Evolutionary conservation across 2,113 vertebrate species (phyloP).

Genomic region (Tylochromis polylepis): DNA sequence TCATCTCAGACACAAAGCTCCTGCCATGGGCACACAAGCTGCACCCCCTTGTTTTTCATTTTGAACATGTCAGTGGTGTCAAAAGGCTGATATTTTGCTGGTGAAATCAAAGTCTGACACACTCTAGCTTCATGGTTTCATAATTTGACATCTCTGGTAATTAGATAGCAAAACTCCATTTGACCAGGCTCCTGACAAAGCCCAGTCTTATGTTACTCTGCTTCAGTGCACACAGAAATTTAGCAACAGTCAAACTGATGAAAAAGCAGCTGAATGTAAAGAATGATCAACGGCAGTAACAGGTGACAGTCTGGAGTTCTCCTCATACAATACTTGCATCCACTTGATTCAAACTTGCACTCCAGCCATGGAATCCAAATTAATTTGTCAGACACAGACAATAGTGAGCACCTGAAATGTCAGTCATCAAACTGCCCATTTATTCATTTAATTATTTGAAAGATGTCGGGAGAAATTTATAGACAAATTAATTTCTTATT

Average conservation of each 20-base stretch:
- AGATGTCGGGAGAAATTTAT: background rate
- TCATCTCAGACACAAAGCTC: too few species aligned
- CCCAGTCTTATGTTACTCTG: background rate
- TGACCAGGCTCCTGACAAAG: background rate
- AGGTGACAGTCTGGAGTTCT: background rate
- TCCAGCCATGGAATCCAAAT: constrained; percentile 6
- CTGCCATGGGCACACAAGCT: background rate
- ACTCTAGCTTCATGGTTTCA: background rate
- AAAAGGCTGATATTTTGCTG: background rate
- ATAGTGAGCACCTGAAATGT: background rate
- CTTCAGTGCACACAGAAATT: background rate
- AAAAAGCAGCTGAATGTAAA: background rate
- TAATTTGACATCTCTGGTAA: background rate
- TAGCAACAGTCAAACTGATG: constrained; percentile 18
- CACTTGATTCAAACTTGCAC: background rate
- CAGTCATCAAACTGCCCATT: background rate
- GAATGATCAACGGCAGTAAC: background rate
- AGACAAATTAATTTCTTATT: background rate
- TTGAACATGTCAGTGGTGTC: background rate
- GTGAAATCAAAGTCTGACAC: background rate
- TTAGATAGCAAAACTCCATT: background rate
- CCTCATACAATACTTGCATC: background rate
- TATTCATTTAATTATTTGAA: background rate
- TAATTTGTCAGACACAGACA: constrained; percentile 20
- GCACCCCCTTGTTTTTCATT: background rate